phyloP scores from a whole-genome alignment of 1,140 invertebrate species.

The Meteorus sp. region DNA sequence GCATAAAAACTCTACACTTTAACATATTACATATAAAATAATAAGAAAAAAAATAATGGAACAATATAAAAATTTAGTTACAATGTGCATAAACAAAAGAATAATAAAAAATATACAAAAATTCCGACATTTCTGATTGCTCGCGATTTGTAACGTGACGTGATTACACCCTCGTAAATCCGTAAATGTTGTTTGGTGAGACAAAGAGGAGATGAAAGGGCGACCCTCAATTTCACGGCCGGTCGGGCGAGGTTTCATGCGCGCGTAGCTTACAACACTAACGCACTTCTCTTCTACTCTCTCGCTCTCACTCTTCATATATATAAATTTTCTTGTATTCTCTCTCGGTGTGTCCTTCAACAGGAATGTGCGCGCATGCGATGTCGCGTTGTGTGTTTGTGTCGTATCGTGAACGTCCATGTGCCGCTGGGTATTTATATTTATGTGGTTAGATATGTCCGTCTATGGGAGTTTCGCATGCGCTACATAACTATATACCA shows the following conservation, averaged over 20 bases:
- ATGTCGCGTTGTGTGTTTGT: neutral
- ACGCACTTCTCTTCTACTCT: no score
- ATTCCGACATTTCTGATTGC: neutral
- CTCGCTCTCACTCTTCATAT: no score
- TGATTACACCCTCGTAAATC: conserved; percentile 8
- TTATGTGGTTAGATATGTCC: conserved; percentile 40
- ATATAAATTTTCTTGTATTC: no score
- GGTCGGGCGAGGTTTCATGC: conserved; percentile 27
- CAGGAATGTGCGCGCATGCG: neutral
- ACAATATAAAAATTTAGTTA: no score
- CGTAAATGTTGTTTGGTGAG: no score
- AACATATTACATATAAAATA: no score
- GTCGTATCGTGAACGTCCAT: neutral
- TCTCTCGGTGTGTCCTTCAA: no score
- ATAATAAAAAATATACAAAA: conserved; percentile 6
- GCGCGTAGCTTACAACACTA: conserved; percentile 2
- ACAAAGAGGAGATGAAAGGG: conserved; percentile 26
- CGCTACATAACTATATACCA: no score
- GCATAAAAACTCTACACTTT: no score
- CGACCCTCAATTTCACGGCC: conserved; percentile 44
- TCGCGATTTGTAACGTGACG: neutral
- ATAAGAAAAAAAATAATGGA: no score
- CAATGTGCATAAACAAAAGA: neutral
- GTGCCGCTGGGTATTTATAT: conserved; percentile 37
- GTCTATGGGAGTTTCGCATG: no score